phyloP scores from a whole-genome alignment of 2,113 vertebrate genomes.

The Coregonus clupeaformis region DNA sequence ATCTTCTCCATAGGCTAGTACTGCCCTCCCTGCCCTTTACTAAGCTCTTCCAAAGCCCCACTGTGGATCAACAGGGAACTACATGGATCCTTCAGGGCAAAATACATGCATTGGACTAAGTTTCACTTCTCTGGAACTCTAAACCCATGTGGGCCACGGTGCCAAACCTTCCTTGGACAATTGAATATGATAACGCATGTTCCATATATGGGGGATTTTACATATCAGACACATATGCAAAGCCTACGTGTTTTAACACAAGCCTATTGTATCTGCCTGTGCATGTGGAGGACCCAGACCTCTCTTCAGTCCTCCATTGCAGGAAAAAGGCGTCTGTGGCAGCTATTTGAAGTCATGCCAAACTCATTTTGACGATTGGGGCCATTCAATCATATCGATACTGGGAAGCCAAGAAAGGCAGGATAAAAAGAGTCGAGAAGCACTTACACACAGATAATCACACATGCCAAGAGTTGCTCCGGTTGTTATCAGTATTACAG shows the following conservation, averaged over 20 bases:
- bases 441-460: not conserved
- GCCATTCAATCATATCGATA: conserved; percentile 14
- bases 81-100: not conserved
- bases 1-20: not conserved
- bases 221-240: conserved; percentile 48
- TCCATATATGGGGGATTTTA: conserved; percentile 1
- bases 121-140: not conserved
- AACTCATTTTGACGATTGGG: not conserved
- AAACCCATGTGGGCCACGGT: not conserved
- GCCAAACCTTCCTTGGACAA: conserved; percentile 22
- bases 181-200: conserved; percentile 12
- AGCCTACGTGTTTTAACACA: conserved; percentile 32
- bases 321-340: conserved; percentile 33
- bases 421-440: not conserved
- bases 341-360: conserved; percentile 59
- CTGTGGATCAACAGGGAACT: conserved; percentile 14
- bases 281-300: conserved; percentile 8
- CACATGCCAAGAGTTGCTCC: conserved; percentile 5
- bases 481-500: conserved; percentile 42
- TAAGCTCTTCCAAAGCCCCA: conserved; percentile 34
- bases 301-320: not conserved
- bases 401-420: conserved; percentile 18
- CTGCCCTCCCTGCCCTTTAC: not conserved
- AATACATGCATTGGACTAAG: not conserved
- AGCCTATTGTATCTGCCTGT: conserved; percentile 23